These are phyloP conservation scores for Prionailurus viverrinus DNA, from an alignment of 2,113 vertebrate species.

Conservation along the genomic window DNA sequence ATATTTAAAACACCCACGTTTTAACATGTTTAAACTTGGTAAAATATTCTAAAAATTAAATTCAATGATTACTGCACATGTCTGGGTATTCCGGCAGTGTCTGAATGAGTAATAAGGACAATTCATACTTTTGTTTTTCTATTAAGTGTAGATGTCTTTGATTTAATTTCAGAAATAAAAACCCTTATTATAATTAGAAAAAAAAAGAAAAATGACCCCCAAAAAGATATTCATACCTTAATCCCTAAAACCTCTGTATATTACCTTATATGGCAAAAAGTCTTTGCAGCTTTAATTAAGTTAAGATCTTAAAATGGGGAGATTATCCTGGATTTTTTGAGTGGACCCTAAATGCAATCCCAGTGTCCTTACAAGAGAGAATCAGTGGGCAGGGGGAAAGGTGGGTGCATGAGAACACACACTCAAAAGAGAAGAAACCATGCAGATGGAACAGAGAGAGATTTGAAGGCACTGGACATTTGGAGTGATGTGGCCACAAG, in stretches of 20 bases:
- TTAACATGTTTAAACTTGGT: not conserved
- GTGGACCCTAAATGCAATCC: not conserved
- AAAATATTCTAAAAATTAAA: slow-evolving; percentile 32
- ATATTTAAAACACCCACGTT: not conserved
- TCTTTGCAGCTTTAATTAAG: not conserved
- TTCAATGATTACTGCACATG: not conserved
- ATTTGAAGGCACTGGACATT: not conserved
- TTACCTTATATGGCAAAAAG: not conserved
- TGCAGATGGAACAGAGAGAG: not conserved
- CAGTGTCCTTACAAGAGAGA: not conserved
- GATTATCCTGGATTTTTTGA: not conserved
- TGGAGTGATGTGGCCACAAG: not conserved
- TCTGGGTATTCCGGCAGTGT: not conserved
- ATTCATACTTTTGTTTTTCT: not conserved
- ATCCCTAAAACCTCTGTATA: not conserved
- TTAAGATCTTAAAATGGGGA: not conserved
- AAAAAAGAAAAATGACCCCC: too few species aligned
- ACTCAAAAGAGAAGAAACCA: not conserved
- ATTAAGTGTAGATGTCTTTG: not conserved
- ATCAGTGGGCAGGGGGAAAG: not conserved
- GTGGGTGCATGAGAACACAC: not conserved
- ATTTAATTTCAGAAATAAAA: not conserved
- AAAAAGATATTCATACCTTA: not conserved
- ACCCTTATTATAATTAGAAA: not conserved
- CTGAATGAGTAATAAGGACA: not conserved